These are phyloP conservation scores for Hyles vespertilio DNA, from an alignment of 1,140 invertebrate genomes.

Conservation along the genomic window DNA sequence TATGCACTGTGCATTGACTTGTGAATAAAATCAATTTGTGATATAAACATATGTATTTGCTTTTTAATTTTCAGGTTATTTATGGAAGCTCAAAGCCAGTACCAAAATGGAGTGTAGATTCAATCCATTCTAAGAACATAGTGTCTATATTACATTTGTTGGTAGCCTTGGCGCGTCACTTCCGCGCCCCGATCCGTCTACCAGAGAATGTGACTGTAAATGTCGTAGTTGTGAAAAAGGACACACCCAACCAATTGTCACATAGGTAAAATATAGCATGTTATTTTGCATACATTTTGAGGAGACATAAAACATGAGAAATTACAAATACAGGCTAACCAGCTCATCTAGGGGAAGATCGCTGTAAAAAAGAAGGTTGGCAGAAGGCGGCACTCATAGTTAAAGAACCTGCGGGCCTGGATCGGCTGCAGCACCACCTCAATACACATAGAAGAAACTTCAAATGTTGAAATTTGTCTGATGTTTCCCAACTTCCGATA, in stretches of 20 bases:
- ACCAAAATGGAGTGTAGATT: constrained; percentile 95
- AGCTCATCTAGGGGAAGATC: no score
- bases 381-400: no score
- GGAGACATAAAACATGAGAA: no score
- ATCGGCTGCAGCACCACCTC: no score
- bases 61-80: constrained; percentile 74
- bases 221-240: constrained; percentile 91
- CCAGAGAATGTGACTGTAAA: constrained; percentile 96
- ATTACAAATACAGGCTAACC: no score
- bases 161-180: constrained; percentile 94
- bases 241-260: constrained; percentile 64
- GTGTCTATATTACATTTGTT: constrained; percentile 96
- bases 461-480: no score
- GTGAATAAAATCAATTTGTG: not conserved
- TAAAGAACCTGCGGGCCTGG: no score
- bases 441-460: no score
- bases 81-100: constrained; percentile 72
- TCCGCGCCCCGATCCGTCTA: constrained; percentile 94
- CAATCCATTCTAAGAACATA: constrained; percentile 96
- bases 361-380: no score
- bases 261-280: constrained; percentile 46
- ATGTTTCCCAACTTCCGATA: no score
- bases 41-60: not conserved
- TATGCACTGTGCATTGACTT: no score
- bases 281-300: no score